Evolutionary conservation across 92 coral and sea anemone species (phyloP).

Genomic region (Epizoanthus rinbou): DNA sequence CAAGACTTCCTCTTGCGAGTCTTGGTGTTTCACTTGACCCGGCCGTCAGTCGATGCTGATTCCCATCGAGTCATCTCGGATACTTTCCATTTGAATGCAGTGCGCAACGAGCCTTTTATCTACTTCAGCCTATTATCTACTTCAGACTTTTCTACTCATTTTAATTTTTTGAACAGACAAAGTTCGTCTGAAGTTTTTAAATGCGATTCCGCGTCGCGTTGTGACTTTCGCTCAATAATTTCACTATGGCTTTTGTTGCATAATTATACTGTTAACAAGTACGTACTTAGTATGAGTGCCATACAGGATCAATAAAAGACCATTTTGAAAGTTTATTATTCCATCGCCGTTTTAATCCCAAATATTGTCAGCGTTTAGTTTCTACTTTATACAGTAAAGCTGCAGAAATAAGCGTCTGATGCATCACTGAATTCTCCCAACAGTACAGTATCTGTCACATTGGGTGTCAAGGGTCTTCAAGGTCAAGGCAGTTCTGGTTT

Average conservation of each 20-base stretch:
- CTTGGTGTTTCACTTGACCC: too few relatives aligned
- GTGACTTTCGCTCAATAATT: background rate
- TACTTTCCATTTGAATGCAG: too few relatives aligned
- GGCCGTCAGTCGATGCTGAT: too few relatives aligned
- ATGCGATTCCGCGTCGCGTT: background rate
- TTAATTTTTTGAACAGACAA: too few relatives aligned
- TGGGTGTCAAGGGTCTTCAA: background rate
- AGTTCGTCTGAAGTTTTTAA: background rate
- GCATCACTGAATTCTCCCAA: slow-evolving; percentile 23
- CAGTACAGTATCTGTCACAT: background rate
- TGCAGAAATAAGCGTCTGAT: background rate
- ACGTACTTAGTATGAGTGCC: background rate
- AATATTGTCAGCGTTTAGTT: background rate
- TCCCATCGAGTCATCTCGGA: too few relatives aligned
- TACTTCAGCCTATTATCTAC: too few relatives aligned
- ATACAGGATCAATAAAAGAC: background rate
- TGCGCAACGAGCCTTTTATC: too few relatives aligned
- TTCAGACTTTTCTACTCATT: too few relatives aligned
- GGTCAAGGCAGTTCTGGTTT: too few relatives aligned
- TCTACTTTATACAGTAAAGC: background rate
- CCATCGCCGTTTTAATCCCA: background rate
- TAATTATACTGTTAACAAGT: background rate
- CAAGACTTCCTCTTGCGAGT: too few relatives aligned
- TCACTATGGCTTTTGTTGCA: background rate
- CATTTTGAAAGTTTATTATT: background rate